phyloP scores from a whole-genome alignment of 2,797 vertebrate genomes.

The Melopsittacus undulatus region DNA sequence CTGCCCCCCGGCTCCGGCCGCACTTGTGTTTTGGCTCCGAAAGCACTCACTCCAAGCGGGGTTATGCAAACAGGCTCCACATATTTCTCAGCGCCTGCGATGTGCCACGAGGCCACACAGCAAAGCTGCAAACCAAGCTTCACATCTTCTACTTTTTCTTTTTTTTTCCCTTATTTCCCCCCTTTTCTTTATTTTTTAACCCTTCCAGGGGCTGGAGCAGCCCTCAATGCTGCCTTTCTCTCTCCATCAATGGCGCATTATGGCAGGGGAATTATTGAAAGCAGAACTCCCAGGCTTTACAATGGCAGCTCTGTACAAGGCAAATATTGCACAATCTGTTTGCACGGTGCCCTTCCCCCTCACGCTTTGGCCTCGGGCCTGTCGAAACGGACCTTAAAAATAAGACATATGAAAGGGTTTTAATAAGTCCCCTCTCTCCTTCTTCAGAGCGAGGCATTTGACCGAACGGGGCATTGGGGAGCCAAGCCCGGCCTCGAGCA shows the following conservation, averaged over 20 bases:
- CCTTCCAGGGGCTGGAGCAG: conserved; percentile 44
- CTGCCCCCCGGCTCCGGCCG: background rate
- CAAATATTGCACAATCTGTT: conserved; percentile 79
- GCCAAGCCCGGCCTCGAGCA: background rate
- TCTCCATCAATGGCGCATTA: conserved; percentile 81
- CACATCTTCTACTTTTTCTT: background rate
- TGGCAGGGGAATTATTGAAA: conserved; percentile 78
- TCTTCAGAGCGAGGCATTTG: conserved; percentile 68
- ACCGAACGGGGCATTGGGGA: conserved; percentile 61
- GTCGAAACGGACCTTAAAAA: conserved; percentile 57
- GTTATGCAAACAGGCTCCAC: conserved; percentile 53
- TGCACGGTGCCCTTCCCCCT: conserved; percentile 73
- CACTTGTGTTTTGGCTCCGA: conserved; percentile 23
- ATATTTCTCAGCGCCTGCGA: conserved; percentile 20
- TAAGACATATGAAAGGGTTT: conserved; percentile 73
- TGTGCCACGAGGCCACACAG: conserved; percentile 65
- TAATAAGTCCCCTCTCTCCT: conserved; percentile 67
- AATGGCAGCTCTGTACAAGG: conserved; percentile 79
- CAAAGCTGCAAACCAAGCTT: conserved; percentile 43
- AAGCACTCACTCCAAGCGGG: background rate
- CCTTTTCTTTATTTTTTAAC: conserved; percentile 70
- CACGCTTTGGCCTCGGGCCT: conserved; percentile 60
- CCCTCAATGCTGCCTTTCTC: conserved; percentile 81
- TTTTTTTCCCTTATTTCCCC: rapidly evolving
- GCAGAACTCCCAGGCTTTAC: conserved; percentile 77